These are phyloP conservation scores for Solea solea DNA, from an alignment of 2,113 vertebrate genomes.

Conservation along the genomic window DNA sequence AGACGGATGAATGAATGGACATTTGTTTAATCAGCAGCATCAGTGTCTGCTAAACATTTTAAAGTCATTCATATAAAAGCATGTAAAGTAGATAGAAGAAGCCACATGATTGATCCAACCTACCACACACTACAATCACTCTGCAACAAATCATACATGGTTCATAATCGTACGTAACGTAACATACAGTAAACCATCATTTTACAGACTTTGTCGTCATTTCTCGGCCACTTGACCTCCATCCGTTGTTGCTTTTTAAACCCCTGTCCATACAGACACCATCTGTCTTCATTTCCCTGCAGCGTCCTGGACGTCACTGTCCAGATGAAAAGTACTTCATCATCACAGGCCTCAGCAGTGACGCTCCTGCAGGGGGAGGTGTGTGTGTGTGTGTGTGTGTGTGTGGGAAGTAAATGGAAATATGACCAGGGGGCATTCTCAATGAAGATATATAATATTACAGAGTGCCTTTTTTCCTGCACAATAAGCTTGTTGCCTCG, in stretches of 20 bases:
- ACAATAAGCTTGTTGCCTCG: conserved; percentile 18
- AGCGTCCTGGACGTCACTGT: conserved; percentile 11
- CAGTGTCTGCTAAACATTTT: no score
- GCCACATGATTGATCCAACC: no score
- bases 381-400: neutral
- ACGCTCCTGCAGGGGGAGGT: conserved; percentile 10
- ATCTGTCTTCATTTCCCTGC: conserved; percentile 43
- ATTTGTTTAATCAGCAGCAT: no score
- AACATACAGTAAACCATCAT: neutral
- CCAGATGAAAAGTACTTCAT: conserved; percentile 38
- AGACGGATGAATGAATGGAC: no score
- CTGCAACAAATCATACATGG: no score
- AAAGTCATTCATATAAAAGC: no score
- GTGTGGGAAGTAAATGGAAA: conserved; percentile 35
- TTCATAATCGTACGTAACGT: no score
- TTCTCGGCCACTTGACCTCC: conserved; percentile 16
- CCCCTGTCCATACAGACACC: neutral
- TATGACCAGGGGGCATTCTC: conserved; percentile 13
- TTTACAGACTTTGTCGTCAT: neutral
- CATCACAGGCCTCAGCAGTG: conserved; percentile 38
- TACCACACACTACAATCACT: no score
- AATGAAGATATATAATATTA: conserved; percentile 7
- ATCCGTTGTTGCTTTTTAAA: conserved; percentile 19
- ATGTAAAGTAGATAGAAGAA: no score
- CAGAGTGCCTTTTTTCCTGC: conserved; percentile 1